Percentiles rank a stretch among this genome's conserved stretches.
These are phyloP conservation scores for Melitaea athalia DNA, from an alignment of 2,888 invertebrate species.

Conservation along the genomic window DNA sequence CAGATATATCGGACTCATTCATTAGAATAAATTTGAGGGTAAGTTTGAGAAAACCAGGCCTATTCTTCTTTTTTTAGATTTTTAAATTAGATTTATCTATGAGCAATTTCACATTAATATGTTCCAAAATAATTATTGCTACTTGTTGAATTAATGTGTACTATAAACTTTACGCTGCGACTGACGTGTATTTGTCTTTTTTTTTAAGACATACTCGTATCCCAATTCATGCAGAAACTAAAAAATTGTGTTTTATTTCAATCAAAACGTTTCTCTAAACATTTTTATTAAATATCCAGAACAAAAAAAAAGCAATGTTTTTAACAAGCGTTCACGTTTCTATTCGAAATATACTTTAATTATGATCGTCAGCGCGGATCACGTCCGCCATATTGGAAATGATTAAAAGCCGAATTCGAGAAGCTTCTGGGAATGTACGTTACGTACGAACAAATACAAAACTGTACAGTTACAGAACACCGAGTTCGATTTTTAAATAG, in stretches of 20 bases:
- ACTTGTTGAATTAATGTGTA: too few species aligned
- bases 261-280: neutral
- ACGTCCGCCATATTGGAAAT: slow-evolving; percentile 12
- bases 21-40: too few species aligned
- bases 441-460: slow-evolving; percentile 7
- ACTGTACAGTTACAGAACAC: neutral
- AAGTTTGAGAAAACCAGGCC: too few species aligned
- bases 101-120: too few species aligned
- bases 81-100: too few species aligned
- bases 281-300: neutral
- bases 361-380: neutral
- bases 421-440: slow-evolving; percentile 5
- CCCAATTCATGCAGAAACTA: neutral
- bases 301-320: neutral
- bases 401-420: slow-evolving; percentile 9
- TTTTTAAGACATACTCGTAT: neutral
- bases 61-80: too few species aligned
- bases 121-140: too few species aligned
- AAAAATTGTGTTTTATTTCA: neutral
- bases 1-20: too few species aligned
- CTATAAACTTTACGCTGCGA: too few species aligned
- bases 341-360: slow-evolving; percentile 1
- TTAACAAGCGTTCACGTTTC: neutral
- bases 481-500: neutral
- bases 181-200: too few species aligned